Percentiles rank a stretch among this genome's conserved stretches.
Conservation (phyloP, 1,140 invertebrate species). For the Phortica variegata region DNA sequence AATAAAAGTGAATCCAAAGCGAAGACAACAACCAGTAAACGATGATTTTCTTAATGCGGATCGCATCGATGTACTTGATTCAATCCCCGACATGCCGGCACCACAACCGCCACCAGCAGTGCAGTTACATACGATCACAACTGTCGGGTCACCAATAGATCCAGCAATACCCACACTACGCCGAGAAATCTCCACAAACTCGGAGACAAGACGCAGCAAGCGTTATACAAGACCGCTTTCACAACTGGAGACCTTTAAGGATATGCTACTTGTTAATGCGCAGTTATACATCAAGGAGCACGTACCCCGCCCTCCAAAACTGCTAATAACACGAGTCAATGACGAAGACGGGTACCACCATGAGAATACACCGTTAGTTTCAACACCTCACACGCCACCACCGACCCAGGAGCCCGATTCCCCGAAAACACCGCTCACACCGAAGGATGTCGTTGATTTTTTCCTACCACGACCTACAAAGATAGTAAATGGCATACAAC, state of each 20-base stretch:
- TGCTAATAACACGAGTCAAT: conserved; percentile 30
- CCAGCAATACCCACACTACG: background rate
- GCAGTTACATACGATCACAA: conserved; percentile 27
- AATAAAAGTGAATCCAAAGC: conserved; percentile 19
- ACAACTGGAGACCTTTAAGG: conserved; percentile 46
- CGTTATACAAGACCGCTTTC: conserved; percentile 32
- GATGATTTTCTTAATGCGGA: conserved; percentile 21
- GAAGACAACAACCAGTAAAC: conserved; percentile 7
- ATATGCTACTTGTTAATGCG: conserved; percentile 52
- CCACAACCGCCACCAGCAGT: conserved; percentile 33
- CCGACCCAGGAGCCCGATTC: conserved; percentile 3
- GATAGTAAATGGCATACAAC: conserved; percentile 63
- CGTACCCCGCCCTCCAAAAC: conserved; percentile 43
- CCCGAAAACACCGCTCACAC: conserved; percentile 27
- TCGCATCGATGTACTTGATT: conserved; percentile 38
- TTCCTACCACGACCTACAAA: conserved; percentile 45
- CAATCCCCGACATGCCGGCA: conserved; percentile 37
- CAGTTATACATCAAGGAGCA: conserved; percentile 50
- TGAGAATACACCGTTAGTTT: conserved; percentile 19
- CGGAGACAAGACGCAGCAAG: conserved; percentile 25
- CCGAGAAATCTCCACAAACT: conserved; percentile 18
- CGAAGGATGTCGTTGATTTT: conserved; percentile 54
- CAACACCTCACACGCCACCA: too few relatives aligned
- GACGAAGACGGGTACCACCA: conserved; percentile 23
- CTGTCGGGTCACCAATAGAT: too few relatives aligned